Evolutionary conservation across 2,888 invertebrate genomes (phyloP).

Genomic region (Heliconius hortense): DNA sequence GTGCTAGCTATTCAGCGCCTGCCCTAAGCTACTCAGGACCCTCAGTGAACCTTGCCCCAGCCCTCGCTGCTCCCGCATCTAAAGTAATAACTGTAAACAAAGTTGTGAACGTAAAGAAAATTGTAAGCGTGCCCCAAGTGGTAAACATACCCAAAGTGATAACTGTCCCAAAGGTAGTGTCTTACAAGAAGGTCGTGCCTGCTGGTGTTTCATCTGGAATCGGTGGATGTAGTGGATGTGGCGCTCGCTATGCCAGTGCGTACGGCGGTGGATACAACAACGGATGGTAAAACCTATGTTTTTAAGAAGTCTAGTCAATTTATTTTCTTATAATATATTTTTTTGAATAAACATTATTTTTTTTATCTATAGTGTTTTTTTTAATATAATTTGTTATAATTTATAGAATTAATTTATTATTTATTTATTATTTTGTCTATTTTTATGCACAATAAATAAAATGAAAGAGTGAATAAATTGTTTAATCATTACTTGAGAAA

Average conservation of each 20-base stretch:
- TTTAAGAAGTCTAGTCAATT: slow-evolving; percentile 26
- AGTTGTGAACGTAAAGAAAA: slow-evolving; percentile 51
- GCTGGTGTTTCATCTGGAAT: slow-evolving; percentile 39
- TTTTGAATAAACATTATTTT: slow-evolving; percentile 10
- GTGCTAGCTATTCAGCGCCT: slow-evolving; percentile 36
- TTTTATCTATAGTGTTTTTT: neutral
- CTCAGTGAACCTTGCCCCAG: slow-evolving; percentile 23
- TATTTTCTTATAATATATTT: neutral
- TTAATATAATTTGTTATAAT: neutral
- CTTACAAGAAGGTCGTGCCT: slow-evolving; percentile 55
- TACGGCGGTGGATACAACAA: slow-evolving; percentile 14
- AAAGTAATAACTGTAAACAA: slow-evolving; percentile 51
- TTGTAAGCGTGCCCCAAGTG: slow-evolving; percentile 51
- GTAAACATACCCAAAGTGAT: slow-evolving; percentile 56
- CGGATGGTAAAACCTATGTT: slow-evolving; percentile 22
- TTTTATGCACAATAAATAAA: neutral
- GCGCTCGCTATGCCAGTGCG: slow-evolving; percentile 35
- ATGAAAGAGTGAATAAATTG: neutral
- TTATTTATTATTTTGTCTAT: neutral
- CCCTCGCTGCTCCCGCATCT: slow-evolving; percentile 42
- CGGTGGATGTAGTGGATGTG: slow-evolving; percentile 37
- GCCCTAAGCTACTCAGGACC: slow-evolving; percentile 20
- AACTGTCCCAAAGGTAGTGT: slow-evolving; percentile 57
- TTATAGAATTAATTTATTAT: neutral
- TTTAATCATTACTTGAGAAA: neutral